A percentile compares a stretch with the other conserved stretches of the same genome.
Evolutionary conservation across 2,888 invertebrate genomes (phyloP).

Genomic region (Tetranychus piercei): DNA sequence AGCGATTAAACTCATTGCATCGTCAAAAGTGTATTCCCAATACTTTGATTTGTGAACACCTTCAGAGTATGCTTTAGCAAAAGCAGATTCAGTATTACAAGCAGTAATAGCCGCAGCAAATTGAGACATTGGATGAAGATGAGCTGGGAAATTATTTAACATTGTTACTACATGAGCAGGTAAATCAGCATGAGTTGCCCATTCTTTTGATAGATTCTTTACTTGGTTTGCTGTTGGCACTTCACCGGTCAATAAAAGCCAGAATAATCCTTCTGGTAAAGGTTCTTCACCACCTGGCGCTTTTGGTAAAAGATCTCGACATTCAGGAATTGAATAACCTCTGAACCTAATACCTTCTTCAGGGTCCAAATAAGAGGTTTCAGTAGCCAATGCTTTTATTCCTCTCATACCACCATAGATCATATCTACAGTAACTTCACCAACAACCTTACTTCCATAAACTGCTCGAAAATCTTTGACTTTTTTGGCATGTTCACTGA

Average conservation of each 20-base stretch:
- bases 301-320: conserved; percentile 66
- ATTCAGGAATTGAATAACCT: conserved; percentile 77
- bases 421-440: conserved; percentile 95
- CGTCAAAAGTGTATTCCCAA: conserved; percentile 83
- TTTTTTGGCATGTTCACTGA: conserved; percentile 78
- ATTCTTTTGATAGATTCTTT: conserved; percentile 52
- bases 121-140: conserved; percentile 85
- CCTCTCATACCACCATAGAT: conserved; percentile 89
- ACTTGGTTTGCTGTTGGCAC: conserved; percentile 60
- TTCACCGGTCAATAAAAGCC: conserved; percentile 73
- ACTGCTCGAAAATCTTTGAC: conserved; percentile 76
- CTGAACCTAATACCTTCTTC: conserved; percentile 91
- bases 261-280: conserved; percentile 81
- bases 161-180: conserved; percentile 81
- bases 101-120: conserved; percentile 75
- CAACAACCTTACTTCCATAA: conserved; percentile 72
- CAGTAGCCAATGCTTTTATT: conserved; percentile 81
- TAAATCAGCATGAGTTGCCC: conserved; percentile 67
- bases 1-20: conserved; percentile 82
- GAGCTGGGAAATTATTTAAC: conserved; percentile 71
- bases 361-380: conserved; percentile 80
- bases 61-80: conserved; percentile 68
- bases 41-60: conserved; percentile 73
- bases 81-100: conserved; percentile 75
- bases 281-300: conserved; percentile 62